Conservation (phyloP, 2,888 invertebrate genomes). For the Drosophila kokeensis region DNA sequence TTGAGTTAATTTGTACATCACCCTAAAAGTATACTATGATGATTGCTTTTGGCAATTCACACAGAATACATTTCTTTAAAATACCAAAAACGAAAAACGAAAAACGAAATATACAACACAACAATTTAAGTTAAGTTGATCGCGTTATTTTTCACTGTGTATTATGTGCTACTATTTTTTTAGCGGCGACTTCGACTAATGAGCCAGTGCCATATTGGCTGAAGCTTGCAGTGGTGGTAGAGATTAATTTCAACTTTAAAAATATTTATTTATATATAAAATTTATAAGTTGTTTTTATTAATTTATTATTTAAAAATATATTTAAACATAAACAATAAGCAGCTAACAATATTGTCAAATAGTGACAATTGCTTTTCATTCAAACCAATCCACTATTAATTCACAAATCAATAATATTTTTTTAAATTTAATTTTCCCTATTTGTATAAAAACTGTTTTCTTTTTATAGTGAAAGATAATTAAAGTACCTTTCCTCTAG, state of each 20-base stretch:
- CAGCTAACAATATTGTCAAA: neutral
- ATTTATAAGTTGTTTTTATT: too few species aligned
- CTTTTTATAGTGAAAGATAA: neutral
- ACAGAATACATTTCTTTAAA: neutral
- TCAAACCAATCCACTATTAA: neutral
- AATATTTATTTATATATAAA: too few species aligned
- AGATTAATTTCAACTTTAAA: too few species aligned
- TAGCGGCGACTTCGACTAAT: too few species aligned
- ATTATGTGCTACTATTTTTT: too few species aligned
- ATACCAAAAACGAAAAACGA: neutral
- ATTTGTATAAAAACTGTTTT: neutral
- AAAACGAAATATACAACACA: too few species aligned
- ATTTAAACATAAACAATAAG: too few species aligned
- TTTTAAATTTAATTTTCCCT: accelerated
- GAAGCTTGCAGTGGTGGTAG: too few species aligned
- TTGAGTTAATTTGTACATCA: accelerated
- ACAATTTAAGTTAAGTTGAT: too few species aligned
- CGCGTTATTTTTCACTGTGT: too few species aligned
- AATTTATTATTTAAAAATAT: too few species aligned
- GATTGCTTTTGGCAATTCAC: neutral
- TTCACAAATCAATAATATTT: neutral
- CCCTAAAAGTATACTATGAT: neutral
- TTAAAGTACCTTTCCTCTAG: neutral
- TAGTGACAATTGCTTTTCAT: neutral
- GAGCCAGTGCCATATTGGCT: too few species aligned